Percentiles rank a stretch among this genome's conserved stretches.
Conservation (phyloP, 2,113 vertebrate species). For the Bos indicus region DNA sequence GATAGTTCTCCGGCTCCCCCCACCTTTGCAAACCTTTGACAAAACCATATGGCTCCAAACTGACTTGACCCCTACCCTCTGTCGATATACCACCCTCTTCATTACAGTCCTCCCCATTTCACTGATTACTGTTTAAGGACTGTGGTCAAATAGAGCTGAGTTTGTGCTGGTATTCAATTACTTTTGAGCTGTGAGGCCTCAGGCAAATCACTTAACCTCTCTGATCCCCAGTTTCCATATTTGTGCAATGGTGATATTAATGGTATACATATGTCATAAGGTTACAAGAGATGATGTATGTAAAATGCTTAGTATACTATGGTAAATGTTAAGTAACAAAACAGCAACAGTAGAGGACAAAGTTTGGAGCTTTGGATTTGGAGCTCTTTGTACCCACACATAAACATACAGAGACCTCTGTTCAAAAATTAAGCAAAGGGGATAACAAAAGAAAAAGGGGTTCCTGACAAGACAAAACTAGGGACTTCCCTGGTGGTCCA, state of each 20-base stretch:
- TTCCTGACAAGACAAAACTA: not conserved
- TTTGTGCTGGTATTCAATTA: not conserved
- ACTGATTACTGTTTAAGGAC: not conserved
- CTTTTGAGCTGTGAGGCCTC: not conserved
- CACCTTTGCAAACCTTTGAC: not conserved
- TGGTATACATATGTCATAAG: not conserved
- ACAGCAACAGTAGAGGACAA: not conserved
- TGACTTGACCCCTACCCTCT: not conserved
- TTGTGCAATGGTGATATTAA: not conserved
- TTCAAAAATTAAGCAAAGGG: not conserved
- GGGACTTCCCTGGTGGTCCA: not conserved
- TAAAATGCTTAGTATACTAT: not conserved
- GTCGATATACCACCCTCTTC: not conserved
- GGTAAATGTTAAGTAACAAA: not conserved
- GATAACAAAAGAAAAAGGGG: not conserved
- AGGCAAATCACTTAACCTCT: not conserved
- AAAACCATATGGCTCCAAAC: not conserved
- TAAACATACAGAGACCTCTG: not conserved
- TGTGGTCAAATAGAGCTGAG: not conserved
- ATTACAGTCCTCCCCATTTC: not conserved
- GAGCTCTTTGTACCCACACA: not conserved
- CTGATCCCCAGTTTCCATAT: not conserved
- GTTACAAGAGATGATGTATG: not conserved
- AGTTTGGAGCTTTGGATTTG: not conserved
- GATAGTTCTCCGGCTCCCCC: not conserved